A percentile compares a stretch with the other conserved stretches of the same genome.
These are phyloP conservation scores for Dinoponera quadriceps DNA, from an alignment of 1,140 invertebrate genomes.

Conservation along the genomic window DNA sequence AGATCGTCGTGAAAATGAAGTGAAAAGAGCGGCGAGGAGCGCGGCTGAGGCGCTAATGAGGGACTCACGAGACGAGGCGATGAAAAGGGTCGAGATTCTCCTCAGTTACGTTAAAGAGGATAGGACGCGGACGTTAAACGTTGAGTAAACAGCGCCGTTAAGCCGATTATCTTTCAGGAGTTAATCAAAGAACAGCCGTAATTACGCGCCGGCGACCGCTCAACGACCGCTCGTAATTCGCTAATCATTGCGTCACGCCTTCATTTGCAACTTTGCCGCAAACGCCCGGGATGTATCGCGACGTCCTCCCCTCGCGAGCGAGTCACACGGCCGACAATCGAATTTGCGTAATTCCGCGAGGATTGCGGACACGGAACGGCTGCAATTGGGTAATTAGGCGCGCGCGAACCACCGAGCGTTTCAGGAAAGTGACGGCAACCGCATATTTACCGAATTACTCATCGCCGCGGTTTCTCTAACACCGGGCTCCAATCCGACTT, in stretches of 20 bases:
- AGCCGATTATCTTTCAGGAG: too few species aligned
- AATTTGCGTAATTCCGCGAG: conserved; percentile 18
- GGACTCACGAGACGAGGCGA: not conserved
- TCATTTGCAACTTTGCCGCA: not conserved
- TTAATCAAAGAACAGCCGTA: too few species aligned
- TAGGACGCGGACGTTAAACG: conserved; percentile 2
- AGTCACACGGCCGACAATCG: not conserved
- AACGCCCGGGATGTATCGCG: too few species aligned
- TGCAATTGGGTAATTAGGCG: conserved; percentile 3
- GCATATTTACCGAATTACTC: conserved; percentile 34
- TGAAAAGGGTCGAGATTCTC: not conserved
- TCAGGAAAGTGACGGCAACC: conserved; percentile 34
- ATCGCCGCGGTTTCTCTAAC: conserved; percentile 7
- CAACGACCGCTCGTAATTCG: too few species aligned
- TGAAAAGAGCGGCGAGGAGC: not conserved
- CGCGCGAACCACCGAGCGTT: not conserved
- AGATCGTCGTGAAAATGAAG: conserved; percentile 33
- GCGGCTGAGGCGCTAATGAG: not conserved
- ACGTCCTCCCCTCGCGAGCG: not conserved
- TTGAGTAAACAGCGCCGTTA: too few species aligned
- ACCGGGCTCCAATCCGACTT: not conserved
- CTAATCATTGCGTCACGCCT: not conserved
- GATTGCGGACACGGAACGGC: conserved; percentile 16
- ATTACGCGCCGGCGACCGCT: too few species aligned
- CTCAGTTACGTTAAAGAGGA: not conserved